Evolutionary conservation across 2,113 vertebrate species (phyloP).

Genomic region (Actenoides lindsayi): DNA sequence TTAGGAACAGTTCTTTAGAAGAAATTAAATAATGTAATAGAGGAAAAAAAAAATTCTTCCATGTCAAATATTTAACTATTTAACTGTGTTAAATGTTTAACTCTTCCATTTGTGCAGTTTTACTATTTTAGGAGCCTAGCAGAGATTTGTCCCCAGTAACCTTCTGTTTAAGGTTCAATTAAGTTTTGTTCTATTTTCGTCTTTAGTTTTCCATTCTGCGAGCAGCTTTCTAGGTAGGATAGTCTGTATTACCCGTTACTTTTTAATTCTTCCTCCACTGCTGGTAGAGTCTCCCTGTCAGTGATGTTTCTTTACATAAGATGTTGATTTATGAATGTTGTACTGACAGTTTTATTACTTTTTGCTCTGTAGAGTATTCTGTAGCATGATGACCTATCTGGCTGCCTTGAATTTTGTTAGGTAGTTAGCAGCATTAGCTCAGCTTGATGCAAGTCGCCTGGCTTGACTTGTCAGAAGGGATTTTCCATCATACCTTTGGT

Average conservation of each 20-base stretch:
- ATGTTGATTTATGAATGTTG: not conserved
- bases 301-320: not conserved
- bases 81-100: not conserved
- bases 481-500: not conserved
- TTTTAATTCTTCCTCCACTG: not conserved
- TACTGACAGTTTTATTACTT: not conserved
- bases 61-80: rapidly evolving
- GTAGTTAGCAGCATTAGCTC: not conserved
- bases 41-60: not conserved
- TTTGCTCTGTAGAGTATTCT: not conserved
- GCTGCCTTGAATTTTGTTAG: not conserved
- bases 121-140: not conserved
- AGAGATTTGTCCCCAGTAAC: not conserved
- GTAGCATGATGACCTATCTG: not conserved
- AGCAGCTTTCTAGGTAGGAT: not conserved
- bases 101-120: not conserved
- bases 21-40: not conserved
- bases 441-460: not conserved
- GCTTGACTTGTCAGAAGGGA: not conserved
- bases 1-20: not conserved
- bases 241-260: not conserved
- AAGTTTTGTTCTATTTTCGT: not conserved
- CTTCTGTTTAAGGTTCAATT: not conserved
- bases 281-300: not conserved
- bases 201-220: not conserved